Conservation (phyloP, 2,113 vertebrate species). For the Rhinoderma darwinii region DNA sequence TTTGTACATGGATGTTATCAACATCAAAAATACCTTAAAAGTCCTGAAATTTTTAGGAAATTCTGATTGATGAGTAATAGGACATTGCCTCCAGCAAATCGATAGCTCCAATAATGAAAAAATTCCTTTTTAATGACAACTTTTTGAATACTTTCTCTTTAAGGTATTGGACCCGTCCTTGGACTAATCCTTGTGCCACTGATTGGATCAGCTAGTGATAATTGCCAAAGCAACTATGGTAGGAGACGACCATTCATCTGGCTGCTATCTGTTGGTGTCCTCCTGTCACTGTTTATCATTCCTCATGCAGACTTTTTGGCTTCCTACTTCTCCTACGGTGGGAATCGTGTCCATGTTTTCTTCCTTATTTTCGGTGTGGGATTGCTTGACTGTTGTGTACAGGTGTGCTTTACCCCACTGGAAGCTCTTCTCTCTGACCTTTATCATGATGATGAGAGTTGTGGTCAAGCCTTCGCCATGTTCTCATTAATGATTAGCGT, state of each 20-base stretch:
- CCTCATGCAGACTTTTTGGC: conserved; percentile 76
- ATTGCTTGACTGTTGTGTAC: conserved; percentile 84
- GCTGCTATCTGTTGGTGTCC: conserved; percentile 79
- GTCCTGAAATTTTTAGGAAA: no score
- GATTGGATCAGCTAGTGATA: conserved; percentile 82
- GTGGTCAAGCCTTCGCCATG: conserved; percentile 82
- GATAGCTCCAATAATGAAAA: no score
- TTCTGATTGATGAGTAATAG: no score
- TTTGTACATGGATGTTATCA: no score
- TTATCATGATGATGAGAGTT: conserved; percentile 79
- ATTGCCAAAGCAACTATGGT: conserved; percentile 82
- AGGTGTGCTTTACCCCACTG: conserved; percentile 86
- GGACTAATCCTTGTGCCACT: conserved; percentile 81
- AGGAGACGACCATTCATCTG: conserved; percentile 87
- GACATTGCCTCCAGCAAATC: no score
- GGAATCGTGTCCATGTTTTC: conserved; percentile 74
- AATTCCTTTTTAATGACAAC: no score
- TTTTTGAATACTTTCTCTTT: not conserved
- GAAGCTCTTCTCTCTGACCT: conserved; percentile 86
- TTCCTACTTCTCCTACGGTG: conserved; percentile 65
- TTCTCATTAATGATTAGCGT: conserved; percentile 88
- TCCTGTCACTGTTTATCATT: conserved; percentile 83
- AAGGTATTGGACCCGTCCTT: conserved; percentile 84
- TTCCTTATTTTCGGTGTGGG: conserved; percentile 81
- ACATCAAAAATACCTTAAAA: no score